A percentile compares a stretch with the other conserved stretches of the same genome.
Evolutionary conservation across 2,888 invertebrate species (phyloP).

Genomic region (Spodoptera picta): DNA sequence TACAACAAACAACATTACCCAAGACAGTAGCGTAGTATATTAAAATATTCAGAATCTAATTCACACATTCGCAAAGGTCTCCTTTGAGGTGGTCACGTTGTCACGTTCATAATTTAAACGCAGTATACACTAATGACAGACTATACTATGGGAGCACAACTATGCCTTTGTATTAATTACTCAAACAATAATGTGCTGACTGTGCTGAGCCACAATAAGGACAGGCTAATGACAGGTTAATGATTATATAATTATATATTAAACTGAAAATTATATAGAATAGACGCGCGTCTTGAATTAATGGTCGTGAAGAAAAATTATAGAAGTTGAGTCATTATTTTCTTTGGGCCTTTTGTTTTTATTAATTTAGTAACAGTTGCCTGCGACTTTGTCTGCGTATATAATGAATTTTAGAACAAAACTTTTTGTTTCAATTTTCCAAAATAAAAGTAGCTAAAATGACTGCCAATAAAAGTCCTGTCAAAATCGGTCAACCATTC

Average conservation of each 20-base stretch:
- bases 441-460: too few species aligned
- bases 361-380: too few species aligned
- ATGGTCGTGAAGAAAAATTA: too few species aligned
- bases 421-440: too few species aligned
- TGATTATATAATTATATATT: not conserved
- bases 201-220: conserved; percentile 23
- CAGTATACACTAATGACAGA: conserved; percentile 55
- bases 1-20: conserved; percentile 3
- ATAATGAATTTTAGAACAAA: too few species aligned
- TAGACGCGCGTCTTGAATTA: too few species aligned
- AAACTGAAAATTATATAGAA: conserved; percentile 1
- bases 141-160: conserved; percentile 52
- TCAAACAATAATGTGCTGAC: conserved; percentile 37
- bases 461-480: too few species aligned
- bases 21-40: conserved; percentile 35
- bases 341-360: too few species aligned
- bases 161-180: conserved; percentile 61
- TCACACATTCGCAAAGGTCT: conserved; percentile 49
- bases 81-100: conserved; percentile 59
- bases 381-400: too few species aligned
- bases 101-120: conserved; percentile 57
- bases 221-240: not conserved
- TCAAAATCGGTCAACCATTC: too few species aligned
- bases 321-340: too few species aligned
- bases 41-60: conserved; percentile 53